Conservation (phyloP, 2,888 invertebrate genomes). For the Lasioglossum calceatum region DNA sequence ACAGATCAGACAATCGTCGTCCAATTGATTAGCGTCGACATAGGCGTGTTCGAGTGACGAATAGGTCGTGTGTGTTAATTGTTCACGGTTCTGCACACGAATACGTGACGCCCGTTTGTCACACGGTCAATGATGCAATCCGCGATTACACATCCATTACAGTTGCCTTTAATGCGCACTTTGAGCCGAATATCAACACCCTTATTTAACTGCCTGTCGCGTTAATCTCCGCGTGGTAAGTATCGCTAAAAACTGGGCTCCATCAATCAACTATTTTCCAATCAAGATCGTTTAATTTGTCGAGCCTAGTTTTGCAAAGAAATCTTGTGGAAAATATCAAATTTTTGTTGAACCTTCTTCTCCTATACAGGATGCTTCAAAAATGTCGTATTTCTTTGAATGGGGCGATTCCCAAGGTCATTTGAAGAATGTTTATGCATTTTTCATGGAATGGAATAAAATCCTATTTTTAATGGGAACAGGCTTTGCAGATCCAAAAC, state of each 20-base stretch:
- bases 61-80: constrained; percentile 62
- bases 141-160: constrained; percentile 48
- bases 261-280: not conserved
- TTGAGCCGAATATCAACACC: constrained; percentile 16
- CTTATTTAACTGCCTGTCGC: not conserved
- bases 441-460: too few species aligned
- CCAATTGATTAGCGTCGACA: constrained; percentile 57
- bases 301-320: not conserved
- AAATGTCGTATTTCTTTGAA: too few species aligned
- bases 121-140: constrained; percentile 62
- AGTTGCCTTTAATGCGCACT: constrained; percentile 20
- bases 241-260: not conserved
- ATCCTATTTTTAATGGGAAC: too few species aligned
- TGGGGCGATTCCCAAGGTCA: too few species aligned
- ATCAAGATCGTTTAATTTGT: not conserved
- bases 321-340: too few species aligned
- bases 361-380: too few species aligned
- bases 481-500: too few species aligned
- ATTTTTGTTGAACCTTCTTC: too few species aligned
- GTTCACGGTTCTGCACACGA: constrained; percentile 56
- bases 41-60: constrained; percentile 61
- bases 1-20: constrained; percentile 47
- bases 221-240: not conserved
- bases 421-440: too few species aligned
- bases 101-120: constrained; percentile 57